These are phyloP conservation scores for Seira sanloemensis DNA, from an alignment of 2,888 invertebrate species.

Conservation along the genomic window DNA sequence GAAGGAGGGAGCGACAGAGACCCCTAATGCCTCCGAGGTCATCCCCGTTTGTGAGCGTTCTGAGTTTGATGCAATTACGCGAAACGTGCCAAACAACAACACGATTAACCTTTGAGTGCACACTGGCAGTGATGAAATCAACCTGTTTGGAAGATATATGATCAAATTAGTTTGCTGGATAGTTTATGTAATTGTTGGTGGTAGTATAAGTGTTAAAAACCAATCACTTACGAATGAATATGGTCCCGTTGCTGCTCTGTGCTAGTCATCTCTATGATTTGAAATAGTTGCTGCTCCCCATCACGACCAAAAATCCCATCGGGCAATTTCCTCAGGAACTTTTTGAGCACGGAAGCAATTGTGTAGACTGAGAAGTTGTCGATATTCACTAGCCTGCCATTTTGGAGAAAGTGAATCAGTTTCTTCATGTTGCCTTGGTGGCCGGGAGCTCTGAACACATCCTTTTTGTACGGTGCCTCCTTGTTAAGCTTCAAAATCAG, in stretches of 20 bases:
- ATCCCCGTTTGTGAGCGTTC: constrained; percentile 93
- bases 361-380: constrained; percentile 98
- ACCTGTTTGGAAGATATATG: constrained; percentile 78
- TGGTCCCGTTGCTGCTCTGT: constrained; percentile 87
- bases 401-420: constrained; percentile 91
- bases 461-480: constrained; percentile 93
- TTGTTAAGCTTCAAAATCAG: constrained; percentile 95
- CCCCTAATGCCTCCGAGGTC: constrained; percentile 90
- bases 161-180: background rate
- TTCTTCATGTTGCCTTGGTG: constrained; percentile 97
- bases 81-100: constrained; percentile 96
- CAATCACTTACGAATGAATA: constrained; percentile 92
- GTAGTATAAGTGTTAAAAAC: background rate
- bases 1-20: constrained; percentile 96
- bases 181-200: background rate
- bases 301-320: constrained; percentile 96
- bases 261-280: constrained; percentile 83
- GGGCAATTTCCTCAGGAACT: constrained; percentile 96
- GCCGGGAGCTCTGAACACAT: constrained; percentile 96
- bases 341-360: constrained; percentile 98
- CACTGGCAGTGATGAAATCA: constrained; percentile 89
- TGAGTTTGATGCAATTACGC: constrained; percentile 94
- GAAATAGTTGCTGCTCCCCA: constrained; percentile 92
- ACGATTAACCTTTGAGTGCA: constrained; percentile 95
- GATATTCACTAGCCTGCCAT: constrained; percentile 92